Conservation (phyloP, 2,113 vertebrate species). For the Merops nubicus region DNA sequence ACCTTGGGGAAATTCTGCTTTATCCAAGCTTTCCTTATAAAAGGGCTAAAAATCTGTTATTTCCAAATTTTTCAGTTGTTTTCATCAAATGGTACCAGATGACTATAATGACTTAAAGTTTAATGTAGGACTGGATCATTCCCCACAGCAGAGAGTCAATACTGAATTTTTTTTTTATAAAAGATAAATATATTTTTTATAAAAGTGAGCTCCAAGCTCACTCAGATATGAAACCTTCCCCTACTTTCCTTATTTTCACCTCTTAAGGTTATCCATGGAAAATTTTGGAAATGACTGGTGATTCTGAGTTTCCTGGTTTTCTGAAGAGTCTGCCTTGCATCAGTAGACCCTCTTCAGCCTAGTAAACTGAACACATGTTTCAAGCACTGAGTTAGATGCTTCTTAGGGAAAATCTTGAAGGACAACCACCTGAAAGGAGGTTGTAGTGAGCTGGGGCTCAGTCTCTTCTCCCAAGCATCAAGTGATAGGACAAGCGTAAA, state of each 20-base stretch:
- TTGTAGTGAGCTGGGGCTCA: too few relatives aligned
- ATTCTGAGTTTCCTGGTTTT: background rate
- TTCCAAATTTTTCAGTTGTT: background rate
- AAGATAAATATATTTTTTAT: too few relatives aligned
- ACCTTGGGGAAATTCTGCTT: background rate
- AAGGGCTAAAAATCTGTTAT: background rate
- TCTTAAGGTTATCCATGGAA: background rate
- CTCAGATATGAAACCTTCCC: background rate
- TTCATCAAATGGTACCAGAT: background rate
- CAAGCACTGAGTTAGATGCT: background rate
- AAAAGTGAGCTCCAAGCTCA: background rate
- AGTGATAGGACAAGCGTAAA: too few relatives aligned
- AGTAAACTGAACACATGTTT: accelerated
- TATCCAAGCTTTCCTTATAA: background rate
- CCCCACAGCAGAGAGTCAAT: background rate
- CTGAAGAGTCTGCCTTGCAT: background rate
- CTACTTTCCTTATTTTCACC: background rate
- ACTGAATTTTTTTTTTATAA: too few relatives aligned
- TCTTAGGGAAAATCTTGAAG: too few relatives aligned
- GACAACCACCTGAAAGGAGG: too few relatives aligned
- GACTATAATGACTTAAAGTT: background rate
- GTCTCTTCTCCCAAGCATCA: too few relatives aligned
- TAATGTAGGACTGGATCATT: background rate
- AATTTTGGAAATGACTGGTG: background rate
- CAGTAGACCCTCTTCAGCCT: background rate